A percentile compares a stretch with the other conserved stretches of the same genome.
These are phyloP conservation scores for Gymnobelideus leadbeateri DNA, from an alignment of 2,113 vertebrate genomes.

Conservation along the genomic window DNA sequence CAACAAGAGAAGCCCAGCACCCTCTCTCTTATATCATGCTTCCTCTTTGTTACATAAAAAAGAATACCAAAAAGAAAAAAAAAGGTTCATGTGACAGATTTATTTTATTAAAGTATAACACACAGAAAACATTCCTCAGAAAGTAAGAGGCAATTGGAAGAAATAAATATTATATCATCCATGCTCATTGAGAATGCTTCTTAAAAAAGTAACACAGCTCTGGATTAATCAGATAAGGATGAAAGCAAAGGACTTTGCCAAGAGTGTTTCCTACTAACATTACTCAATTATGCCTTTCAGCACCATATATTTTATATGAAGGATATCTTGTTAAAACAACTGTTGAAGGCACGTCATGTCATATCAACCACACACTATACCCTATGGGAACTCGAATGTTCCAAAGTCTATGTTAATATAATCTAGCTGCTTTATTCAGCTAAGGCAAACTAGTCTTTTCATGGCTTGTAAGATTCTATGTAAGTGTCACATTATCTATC, in stretches of 20 bases:
- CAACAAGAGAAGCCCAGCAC: not conserved
- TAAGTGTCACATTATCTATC: conserved; percentile 81
- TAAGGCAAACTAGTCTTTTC: conserved; percentile 73
- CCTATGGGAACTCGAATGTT: conserved; percentile 83
- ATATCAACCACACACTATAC: conserved; percentile 81
- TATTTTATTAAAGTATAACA: not conserved
- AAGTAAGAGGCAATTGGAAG: conserved; percentile 62
- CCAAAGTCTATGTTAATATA: conserved; percentile 84
- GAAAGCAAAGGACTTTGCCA: conserved; percentile 86
- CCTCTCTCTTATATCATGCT: not conserved
- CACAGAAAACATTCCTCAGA: conserved; percentile 53
- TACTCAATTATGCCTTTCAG: conserved; percentile 85
- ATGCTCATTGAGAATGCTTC: conserved; percentile 79
- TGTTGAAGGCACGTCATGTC: conserved; percentile 84
- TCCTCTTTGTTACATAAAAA: not conserved
- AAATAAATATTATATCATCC: conserved; percentile 74
- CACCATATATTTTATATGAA: conserved; percentile 81
- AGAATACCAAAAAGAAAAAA: conserved; percentile 1
- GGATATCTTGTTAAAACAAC: conserved; percentile 88
- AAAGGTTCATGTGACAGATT: not conserved
- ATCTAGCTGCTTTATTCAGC: conserved; percentile 79
- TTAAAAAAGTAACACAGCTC: conserved; percentile 77
- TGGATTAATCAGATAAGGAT: conserved; percentile 88
- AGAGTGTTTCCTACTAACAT: conserved; percentile 83
- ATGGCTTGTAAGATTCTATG: conserved; percentile 76